These are phyloP conservation scores for Rapana venosa DNA, from an alignment of 2,888 invertebrate genomes.

Conservation along the genomic window DNA sequence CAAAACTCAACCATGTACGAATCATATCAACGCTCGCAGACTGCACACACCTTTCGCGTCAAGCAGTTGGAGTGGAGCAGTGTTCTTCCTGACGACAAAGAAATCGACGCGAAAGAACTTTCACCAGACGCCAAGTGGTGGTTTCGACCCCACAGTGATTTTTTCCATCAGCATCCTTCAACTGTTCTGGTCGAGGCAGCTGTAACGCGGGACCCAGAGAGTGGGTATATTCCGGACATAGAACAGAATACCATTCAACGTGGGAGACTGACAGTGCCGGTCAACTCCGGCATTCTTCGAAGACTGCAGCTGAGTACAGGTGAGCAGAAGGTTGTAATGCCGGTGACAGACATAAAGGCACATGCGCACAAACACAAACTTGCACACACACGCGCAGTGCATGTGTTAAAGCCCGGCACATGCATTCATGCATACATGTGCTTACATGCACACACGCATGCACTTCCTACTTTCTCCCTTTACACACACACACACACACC, in stretches of 20 bases:
- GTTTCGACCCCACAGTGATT: not conserved
- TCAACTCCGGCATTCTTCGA: not conserved
- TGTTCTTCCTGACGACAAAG: not conserved
- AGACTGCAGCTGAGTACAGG: conserved; percentile 24
- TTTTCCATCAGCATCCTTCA: conserved; percentile 11
- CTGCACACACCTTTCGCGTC: not conserved
- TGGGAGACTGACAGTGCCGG: not conserved
- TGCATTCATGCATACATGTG: not conserved
- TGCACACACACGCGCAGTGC: not conserved
- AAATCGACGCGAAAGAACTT: not conserved
- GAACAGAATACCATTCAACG: too few species aligned
- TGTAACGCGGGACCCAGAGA: not conserved
- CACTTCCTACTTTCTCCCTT: too few species aligned
- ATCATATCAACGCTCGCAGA: not conserved
- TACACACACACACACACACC: not conserved
- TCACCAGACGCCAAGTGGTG: not conserved
- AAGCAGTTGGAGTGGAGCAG: not conserved
- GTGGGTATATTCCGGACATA: too few species aligned
- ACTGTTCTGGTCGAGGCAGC: conserved; percentile 21
- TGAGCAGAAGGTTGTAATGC: not conserved
- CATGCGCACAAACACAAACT: not conserved
- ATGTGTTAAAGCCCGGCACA: not conserved
- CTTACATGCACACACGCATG: not conserved
- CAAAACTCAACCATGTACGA: conserved; percentile 7
- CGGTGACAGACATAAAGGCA: not conserved